Conservation (phyloP, 2,797 vertebrate genomes). For the Parauchenoglanis punctatus region DNA sequence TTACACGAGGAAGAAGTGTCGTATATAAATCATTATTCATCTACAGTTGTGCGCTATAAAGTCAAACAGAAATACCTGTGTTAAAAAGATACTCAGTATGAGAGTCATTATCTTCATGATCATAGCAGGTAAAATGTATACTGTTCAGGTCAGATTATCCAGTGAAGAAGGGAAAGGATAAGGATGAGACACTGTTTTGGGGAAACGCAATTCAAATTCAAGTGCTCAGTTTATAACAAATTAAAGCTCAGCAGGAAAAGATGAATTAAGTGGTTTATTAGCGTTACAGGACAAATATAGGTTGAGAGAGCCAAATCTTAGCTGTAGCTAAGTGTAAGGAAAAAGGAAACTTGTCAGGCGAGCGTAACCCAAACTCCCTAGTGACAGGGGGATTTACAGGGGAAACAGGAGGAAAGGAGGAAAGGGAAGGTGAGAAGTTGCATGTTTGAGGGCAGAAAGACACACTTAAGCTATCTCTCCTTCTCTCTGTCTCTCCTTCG, state of each 20-base stretch:
- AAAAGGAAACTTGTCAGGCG: slow-evolving; percentile 22
- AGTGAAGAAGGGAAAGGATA: background rate
- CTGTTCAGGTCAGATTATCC: background rate
- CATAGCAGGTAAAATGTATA: background rate
- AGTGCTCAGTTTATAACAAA: background rate
- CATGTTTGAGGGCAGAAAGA: slow-evolving; percentile 39
- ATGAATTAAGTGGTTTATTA: background rate
- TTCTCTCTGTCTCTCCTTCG: slow-evolving; percentile 23
- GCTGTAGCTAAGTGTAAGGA: background rate
- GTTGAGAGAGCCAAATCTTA: background rate
- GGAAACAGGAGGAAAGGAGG: slow-evolving; percentile 19
- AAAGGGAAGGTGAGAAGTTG: slow-evolving; percentile 42
- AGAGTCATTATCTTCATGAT: background rate
- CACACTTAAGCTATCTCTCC: slow-evolving; percentile 36
- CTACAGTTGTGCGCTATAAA: background rate
- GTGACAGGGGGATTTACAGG: background rate
- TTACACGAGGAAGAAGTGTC: background rate
- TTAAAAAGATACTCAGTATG: background rate
- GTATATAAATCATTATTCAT: background rate
- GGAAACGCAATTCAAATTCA: background rate
- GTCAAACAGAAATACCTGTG: background rate
- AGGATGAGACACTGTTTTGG: background rate
- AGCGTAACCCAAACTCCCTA: slow-evolving; percentile 41
- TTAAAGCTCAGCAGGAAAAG: background rate
- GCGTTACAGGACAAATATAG: slow-evolving; percentile 12